Conservation (phyloP, 2,113 vertebrate genomes). For the Dasypus novemcinctus region DNA sequence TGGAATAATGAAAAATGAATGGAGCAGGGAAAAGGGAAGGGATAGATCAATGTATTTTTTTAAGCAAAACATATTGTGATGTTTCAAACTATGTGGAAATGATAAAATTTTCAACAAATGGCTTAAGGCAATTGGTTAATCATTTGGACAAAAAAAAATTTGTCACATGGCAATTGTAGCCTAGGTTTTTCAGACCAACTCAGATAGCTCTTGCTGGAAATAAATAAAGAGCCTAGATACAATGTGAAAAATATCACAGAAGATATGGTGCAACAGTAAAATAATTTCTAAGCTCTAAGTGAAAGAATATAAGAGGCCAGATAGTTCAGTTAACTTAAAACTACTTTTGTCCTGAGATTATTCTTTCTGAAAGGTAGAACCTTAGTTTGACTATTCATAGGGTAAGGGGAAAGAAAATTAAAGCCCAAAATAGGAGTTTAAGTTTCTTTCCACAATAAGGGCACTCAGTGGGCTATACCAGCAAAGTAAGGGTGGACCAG, state of each 20-base stretch:
- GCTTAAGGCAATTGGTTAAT: background rate
- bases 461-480: background rate
- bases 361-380: background rate
- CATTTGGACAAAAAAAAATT: background rate
- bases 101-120: background rate
- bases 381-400: background rate
- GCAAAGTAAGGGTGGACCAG: background rate
- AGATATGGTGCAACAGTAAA: background rate
- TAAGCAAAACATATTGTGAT: background rate
- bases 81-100: constrained; percentile 26
- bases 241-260: background rate
- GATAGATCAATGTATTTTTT: background rate
- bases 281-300: background rate
- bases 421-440: background rate
- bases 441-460: background rate
- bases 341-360: background rate
- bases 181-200: background rate
- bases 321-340: background rate
- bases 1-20: background rate
- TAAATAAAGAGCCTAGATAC: background rate
- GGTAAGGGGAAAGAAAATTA: background rate
- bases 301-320: constrained; percentile 1
- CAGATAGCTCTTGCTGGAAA: background rate
- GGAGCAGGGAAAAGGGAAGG: background rate
- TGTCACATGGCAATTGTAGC: background rate